Evolutionary conservation across 2,113 vertebrate species (phyloP).

Genomic region (Apteryx mantelli): DNA sequence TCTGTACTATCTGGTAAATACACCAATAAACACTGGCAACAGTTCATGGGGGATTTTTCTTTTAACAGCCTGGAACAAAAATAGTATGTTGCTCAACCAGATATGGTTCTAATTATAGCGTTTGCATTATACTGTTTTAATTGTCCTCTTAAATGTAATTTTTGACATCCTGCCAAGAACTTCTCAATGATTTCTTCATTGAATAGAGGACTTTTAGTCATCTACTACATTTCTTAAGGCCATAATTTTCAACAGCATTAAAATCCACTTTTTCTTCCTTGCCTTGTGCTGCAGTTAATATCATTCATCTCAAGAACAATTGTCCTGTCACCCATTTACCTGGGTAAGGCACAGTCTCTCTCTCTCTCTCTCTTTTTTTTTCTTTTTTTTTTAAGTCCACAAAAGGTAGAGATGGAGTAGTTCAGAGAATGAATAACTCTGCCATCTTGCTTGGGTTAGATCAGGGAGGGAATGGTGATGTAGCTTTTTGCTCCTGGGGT

Average conservation of each 20-base stretch:
- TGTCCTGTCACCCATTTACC: constrained; percentile 50
- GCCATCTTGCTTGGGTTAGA: constrained; percentile 19
- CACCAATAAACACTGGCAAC: constrained; percentile 57
- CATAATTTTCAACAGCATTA: constrained; percentile 71
- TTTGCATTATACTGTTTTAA: constrained; percentile 79
- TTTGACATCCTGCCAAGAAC: constrained; percentile 77
- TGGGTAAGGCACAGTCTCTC: neutral
- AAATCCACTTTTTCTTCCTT: constrained; percentile 59
- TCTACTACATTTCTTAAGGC: constrained; percentile 67
- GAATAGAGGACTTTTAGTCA: constrained; percentile 72
- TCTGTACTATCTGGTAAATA: constrained; percentile 51
- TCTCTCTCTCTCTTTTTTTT: neutral
- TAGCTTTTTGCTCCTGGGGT: constrained; percentile 1
- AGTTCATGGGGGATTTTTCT: constrained; percentile 58
- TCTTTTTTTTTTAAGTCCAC: neutral
- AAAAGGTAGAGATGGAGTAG: neutral
- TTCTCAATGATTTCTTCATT: constrained; percentile 78
- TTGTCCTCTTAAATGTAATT: constrained; percentile 79
- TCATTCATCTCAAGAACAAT: constrained; percentile 52
- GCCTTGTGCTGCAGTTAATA: constrained; percentile 49
- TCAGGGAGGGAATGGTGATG: neutral
- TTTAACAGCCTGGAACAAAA: constrained; percentile 69
- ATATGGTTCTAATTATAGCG: constrained; percentile 82
- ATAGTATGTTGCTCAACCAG: constrained; percentile 68
- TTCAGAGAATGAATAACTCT: neutral